Evolutionary conservation across 2,888 invertebrate species (phyloP).

Genomic region (Agriopis marginaria): DNA sequence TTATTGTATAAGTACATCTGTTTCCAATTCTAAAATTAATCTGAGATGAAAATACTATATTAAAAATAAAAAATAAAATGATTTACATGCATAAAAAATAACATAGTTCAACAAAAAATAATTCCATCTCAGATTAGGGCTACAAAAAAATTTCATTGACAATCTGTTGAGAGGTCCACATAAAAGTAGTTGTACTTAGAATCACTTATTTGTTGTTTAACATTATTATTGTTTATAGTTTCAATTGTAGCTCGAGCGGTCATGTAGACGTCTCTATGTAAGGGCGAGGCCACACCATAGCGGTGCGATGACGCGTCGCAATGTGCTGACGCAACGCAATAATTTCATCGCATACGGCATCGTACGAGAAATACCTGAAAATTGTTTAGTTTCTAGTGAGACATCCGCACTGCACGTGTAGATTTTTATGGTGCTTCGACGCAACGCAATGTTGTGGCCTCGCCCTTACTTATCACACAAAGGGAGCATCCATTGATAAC

Average conservation of each 20-base stretch:
- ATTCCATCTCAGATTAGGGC: constrained; percentile 21
- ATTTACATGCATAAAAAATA: constrained; percentile 14
- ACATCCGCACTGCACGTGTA: too few relatives aligned
- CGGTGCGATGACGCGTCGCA: too few relatives aligned
- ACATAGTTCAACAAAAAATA: background rate
- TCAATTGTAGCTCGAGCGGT: background rate
- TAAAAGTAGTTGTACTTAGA: constrained; percentile 16
- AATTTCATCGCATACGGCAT: too few relatives aligned
- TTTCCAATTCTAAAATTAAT: background rate
- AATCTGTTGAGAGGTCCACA: background rate
- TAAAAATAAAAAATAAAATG: background rate
- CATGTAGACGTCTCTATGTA: background rate
- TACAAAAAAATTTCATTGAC: background rate
- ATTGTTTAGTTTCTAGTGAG: too few relatives aligned
- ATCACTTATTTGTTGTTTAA: background rate
- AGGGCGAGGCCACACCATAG: background rate
- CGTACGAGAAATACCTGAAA: too few relatives aligned
- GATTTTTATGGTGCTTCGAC: too few relatives aligned
- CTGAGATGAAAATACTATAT: constrained; percentile 14
- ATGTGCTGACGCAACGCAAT: too few relatives aligned
- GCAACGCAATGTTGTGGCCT: too few relatives aligned
- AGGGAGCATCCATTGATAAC: too few relatives aligned
- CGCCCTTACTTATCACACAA: background rate
- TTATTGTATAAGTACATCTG: constrained; percentile 30
- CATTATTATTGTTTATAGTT: background rate